A percentile compares a stretch with the other conserved stretches of the same genome.
Evolutionary conservation across 2,113 vertebrate species (phyloP).

Genomic region (Hepsetus odoe): DNA sequence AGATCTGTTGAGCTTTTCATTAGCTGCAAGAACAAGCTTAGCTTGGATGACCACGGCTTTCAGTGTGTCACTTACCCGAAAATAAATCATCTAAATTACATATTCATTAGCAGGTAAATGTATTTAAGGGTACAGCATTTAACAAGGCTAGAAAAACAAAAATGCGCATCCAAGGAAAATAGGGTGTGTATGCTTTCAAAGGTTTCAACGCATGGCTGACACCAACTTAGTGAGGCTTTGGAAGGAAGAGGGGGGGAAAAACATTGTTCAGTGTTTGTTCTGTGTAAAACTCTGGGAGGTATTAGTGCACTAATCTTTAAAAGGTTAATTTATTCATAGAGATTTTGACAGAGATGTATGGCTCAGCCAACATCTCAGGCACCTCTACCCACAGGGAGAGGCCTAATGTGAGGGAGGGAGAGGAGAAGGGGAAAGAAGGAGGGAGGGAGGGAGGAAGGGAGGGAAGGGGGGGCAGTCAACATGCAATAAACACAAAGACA

Average conservation of each 20-base stretch:
- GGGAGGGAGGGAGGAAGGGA: constrained; percentile 25
- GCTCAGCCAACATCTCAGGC: constrained; percentile 81
- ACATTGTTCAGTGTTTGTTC: constrained; percentile 85
- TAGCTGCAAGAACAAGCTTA: neutral
- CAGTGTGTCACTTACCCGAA: neutral
- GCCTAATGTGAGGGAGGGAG: constrained; percentile 70
- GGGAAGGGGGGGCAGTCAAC: constrained; percentile 71
- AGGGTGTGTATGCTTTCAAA: constrained; percentile 16
- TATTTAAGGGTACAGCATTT: constrained; percentile 40
- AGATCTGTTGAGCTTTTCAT: neutral
- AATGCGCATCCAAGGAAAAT: constrained; percentile 16
- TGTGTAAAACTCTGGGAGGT: constrained; percentile 94
- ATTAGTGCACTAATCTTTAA: constrained; percentile 99
- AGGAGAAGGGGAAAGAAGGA: constrained; percentile 34
- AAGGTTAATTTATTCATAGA: constrained; percentile 99
- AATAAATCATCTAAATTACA: constrained; percentile 36
- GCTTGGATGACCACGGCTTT: constrained; percentile 1
- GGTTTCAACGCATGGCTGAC: constrained; percentile 27
- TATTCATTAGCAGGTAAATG: constrained; percentile 29
- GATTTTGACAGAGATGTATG: constrained; percentile 99
- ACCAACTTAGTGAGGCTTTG: constrained; percentile 44
- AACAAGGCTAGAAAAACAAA: constrained; percentile 21
- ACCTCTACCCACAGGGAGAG: constrained; percentile 89
- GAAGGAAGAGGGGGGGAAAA: constrained; percentile 54
- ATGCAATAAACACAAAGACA: constrained; percentile 78